Conservation (phyloP, 2,888 invertebrate species). For the Lacanobia wlatinum region DNA sequence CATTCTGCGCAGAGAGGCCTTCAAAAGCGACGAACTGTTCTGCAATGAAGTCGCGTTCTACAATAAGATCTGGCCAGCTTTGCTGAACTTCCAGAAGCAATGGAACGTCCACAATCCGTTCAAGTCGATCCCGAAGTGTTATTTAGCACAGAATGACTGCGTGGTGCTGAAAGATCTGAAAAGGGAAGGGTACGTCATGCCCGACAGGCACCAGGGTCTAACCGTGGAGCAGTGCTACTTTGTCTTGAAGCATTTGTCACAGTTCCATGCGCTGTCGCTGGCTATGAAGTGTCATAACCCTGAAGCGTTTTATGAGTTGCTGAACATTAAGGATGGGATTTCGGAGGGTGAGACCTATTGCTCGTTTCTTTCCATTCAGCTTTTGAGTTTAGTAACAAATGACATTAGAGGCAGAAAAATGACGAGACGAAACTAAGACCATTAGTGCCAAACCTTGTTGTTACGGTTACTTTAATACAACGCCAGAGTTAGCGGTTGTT, state of each 20-base stretch:
- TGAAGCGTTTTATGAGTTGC: conserved; percentile 88
- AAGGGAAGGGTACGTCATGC: conserved; percentile 91
- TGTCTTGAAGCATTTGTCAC: conserved; percentile 91
- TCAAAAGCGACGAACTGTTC: conserved; percentile 93
- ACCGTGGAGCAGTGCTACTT: conserved; percentile 91
- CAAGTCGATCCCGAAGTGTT: conserved; percentile 91
- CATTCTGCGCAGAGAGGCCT: conserved; percentile 92
- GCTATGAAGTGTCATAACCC: conserved; percentile 91
- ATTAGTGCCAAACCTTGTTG: too few species aligned
- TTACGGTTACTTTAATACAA: too few species aligned
- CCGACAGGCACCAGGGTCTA: conserved; percentile 91
- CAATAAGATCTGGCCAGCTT: conserved; percentile 93
- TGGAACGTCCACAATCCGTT: conserved; percentile 86
- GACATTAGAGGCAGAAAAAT: too few species aligned
- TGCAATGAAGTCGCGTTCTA: conserved; percentile 94
- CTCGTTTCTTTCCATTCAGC: neutral
- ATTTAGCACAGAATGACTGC: conserved; percentile 90
- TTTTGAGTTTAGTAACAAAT: neutral
- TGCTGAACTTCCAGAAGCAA: conserved; percentile 90
- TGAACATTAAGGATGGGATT: conserved; percentile 86
- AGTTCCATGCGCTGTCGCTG: conserved; percentile 92
- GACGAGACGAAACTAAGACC: neutral
- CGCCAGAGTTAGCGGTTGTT: neutral
- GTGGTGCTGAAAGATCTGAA: conserved; percentile 92
- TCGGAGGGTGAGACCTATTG: conserved; percentile 80